phyloP scores from a whole-genome alignment of 2,888 invertebrate genomes.

The Acheta domesticus region DNA sequence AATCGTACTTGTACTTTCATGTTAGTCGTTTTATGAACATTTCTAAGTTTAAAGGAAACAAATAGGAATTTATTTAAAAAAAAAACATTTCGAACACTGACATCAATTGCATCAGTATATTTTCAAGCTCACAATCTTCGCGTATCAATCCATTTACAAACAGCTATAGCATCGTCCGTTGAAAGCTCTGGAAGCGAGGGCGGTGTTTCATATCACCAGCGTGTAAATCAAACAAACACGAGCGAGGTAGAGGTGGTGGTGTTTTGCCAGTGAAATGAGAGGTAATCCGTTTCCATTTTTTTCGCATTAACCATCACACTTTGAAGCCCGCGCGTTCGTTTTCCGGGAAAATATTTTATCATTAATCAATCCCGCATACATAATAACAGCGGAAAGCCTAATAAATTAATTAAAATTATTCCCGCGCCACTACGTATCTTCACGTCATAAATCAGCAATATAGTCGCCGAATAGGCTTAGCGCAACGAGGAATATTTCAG shows the following conservation, averaged over 20 bases:
- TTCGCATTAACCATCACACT: neutral
- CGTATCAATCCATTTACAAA: too few relatives aligned
- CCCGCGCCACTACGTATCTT: neutral
- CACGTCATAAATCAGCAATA: neutral
- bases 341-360: neutral
- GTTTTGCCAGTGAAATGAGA: neutral
- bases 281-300: neutral
- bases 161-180: too few relatives aligned
- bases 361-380: neutral
- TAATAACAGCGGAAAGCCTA: neutral
- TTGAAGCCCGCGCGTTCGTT: neutral
- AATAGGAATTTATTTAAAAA: too few relatives aligned
- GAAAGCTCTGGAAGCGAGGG: too few relatives aligned
- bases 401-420: conserved; percentile 2
- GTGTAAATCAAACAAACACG: neutral
- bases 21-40: too few relatives aligned
- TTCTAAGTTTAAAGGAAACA: too few relatives aligned
- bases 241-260: neutral
- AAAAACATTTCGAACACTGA: too few relatives aligned
- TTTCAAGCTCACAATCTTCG: too few relatives aligned
- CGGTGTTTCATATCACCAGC: too few relatives aligned
- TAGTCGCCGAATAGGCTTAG: neutral
- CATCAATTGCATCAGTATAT: too few relatives aligned
- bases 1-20: too few relatives aligned
- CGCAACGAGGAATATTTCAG: neutral